phyloP scores from a whole-genome alignment of 2,888 invertebrate species.

The Stictocephala bisonia region DNA sequence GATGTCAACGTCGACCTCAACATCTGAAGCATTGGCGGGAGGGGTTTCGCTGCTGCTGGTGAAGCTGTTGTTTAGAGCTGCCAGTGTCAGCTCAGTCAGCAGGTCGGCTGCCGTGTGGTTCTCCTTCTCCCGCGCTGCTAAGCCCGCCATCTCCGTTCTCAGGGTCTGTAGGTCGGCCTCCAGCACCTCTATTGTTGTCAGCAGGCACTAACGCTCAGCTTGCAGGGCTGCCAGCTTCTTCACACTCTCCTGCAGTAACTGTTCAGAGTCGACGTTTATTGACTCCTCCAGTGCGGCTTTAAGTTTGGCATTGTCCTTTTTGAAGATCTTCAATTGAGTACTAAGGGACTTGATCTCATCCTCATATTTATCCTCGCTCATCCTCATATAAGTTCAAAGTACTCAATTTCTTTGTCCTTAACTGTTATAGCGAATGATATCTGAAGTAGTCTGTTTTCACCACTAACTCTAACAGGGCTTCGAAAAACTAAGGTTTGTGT shows the following conservation, averaged over 20 bases:
- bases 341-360: not conserved
- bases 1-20: too few species aligned
- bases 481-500: too few species aligned
- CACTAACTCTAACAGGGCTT: too few species aligned
- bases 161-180: constrained; percentile 1
- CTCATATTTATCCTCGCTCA: not conserved
- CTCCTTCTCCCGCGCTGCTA: not conserved
- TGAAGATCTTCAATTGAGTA: not conserved
- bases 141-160: not conserved
- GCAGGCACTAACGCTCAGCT: constrained; percentile 2
- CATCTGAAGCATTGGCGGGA: too few species aligned
- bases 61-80: not conserved
- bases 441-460: too few species aligned
- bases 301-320: not conserved
- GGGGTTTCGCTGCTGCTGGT: too few species aligned
- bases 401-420: constrained; percentile 18
- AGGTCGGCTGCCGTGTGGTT: not conserved
- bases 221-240: not conserved
- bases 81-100: not conserved
- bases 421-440: too few species aligned
- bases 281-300: not conserved
- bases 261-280: not conserved
- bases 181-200: constrained; percentile 17
- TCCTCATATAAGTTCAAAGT: not conserved
- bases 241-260: not conserved